phyloP scores from a whole-genome alignment of 2,113 vertebrate species.

The Megalops atlanticus region DNA sequence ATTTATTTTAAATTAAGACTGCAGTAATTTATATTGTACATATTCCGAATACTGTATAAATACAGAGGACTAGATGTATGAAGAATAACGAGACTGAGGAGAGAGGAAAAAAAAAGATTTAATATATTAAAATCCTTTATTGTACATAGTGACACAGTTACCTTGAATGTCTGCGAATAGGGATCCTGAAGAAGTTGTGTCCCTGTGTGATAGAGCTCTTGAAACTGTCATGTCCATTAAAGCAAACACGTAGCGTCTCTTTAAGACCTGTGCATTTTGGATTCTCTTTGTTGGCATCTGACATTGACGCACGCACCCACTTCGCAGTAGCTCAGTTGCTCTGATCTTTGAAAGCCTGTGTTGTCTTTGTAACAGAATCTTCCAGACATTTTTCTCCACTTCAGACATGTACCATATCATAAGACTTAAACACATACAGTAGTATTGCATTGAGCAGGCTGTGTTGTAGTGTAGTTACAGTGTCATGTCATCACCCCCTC shows the following conservation, averaged over 20 bases:
- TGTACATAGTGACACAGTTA: slow-evolving; percentile 65
- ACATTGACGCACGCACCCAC: no score
- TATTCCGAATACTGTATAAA: slow-evolving; percentile 72
- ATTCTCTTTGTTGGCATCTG: no score
- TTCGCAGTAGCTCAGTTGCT: no score
- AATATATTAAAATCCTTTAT: slow-evolving; percentile 75
- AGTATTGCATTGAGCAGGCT: no score
- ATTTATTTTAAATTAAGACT: slow-evolving; percentile 74
- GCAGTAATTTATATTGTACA: slow-evolving; percentile 78
- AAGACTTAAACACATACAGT: no score
- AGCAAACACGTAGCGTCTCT: slow-evolving; percentile 24
- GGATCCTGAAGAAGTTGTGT: slow-evolving; percentile 53
- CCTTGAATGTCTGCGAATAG: slow-evolving; percentile 65
- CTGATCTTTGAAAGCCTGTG: no score
- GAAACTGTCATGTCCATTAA: slow-evolving; percentile 34
- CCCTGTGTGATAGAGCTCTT: slow-evolving; percentile 58
- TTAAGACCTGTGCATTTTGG: slow-evolving; percentile 4
- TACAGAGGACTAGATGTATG: slow-evolving; percentile 53
- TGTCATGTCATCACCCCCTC: no score
- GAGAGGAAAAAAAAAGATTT: slow-evolving; percentile 55
- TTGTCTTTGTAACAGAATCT: no score
- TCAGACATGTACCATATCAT: no score
- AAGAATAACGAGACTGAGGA: slow-evolving; percentile 46
- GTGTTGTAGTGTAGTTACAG: no score
- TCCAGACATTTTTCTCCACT: no score